Base-by-base conservation (phyloP, 2,113 vertebrate genomes). In the Saccopteryx leptura region DNA sequence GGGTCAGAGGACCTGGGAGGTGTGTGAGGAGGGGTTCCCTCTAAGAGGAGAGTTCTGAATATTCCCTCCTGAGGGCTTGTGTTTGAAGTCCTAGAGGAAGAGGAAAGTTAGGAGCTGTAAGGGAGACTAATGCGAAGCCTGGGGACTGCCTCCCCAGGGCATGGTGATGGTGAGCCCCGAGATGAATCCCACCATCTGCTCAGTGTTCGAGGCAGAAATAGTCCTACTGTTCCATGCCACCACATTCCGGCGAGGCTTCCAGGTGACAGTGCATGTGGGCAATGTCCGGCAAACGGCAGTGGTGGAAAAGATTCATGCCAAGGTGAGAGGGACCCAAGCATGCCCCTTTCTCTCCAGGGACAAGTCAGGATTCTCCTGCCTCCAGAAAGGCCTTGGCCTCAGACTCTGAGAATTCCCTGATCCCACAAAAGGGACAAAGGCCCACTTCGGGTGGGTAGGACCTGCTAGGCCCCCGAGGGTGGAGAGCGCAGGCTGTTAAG, bases 111-210 rank as follows among this genome's bases (percentile, higher is more conserved):
- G 76, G 63, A 90, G 61, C 54, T 85, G 48, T 72, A 60, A 52
- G 71, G 65, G 19, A 46, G 18, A 48, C 66, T 95, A 66, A 97
- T 6, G 1, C 17, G 8, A 86, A 54, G 66, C 68, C 78, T 97
- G 93, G 92, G 56, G 71, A 63, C 95, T 94, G 75, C 81, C 58
- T 97, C 50, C 88, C 39, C 98, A 99, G 99, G 99, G 99, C 63
- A 99, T 99, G 99, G 99, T 99, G 97, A 99, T 99, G 99, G 99
- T 99, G 97, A 99, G 99, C 97, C 99, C 99, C 2, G 99, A 99
- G 98, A 99, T 99, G 99, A 99, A 99, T 88, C 99, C 99, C 61
- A 99, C 99, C 50, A 99, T 99, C 97, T 99, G 99, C 98, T 99
- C 99, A 97, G 98, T 99, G 97, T 99, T 99, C 92, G 99, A 99